A percentile compares a stretch with the other conserved stretches of the same genome.
Evolutionary conservation across 2,888 invertebrate genomes (phyloP).

Genomic region (Thymelicus sylvestris): DNA sequence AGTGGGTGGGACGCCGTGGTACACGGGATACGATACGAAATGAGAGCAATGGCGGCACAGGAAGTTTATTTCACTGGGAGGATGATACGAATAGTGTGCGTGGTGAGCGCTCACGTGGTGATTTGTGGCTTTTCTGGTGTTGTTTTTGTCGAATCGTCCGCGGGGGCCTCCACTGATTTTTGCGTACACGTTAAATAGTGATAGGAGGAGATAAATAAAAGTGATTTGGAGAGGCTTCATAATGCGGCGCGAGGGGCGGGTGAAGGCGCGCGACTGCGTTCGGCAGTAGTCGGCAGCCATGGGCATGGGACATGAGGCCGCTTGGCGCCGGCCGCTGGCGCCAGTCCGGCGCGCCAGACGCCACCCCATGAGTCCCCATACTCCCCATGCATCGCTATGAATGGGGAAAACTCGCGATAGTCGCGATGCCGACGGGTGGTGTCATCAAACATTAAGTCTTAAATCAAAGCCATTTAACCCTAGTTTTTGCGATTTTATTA

Average conservation of each 20-base stretch:
- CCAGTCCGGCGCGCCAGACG: conserved; percentile 61
- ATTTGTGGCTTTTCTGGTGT: conserved; percentile 40
- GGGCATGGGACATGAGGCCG: conserved; percentile 55
- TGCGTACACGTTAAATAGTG: conserved; percentile 51
- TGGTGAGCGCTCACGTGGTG: conserved; percentile 66
- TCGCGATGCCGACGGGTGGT: background rate
- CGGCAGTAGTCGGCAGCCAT: conserved; percentile 51
- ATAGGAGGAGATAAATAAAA: conserved; percentile 50
- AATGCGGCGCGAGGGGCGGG: conserved; percentile 64
- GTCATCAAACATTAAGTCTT: background rate
- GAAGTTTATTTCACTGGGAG: conserved; percentile 66
- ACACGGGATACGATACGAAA: conserved; percentile 69
- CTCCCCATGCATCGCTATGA: conserved; percentile 46
- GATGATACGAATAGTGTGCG: conserved; percentile 71
- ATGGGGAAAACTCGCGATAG: conserved; percentile 38
- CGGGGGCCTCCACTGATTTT: conserved; percentile 64
- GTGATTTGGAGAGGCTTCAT: conserved; percentile 58
- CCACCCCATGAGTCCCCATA: conserved; percentile 36
- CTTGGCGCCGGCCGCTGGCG: conserved; percentile 68
- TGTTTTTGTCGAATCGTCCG: conserved; percentile 51
- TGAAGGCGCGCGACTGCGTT: conserved; percentile 69
- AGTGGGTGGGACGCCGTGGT: conserved; percentile 65
- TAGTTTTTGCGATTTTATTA: too few species aligned
- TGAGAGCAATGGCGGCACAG: conserved; percentile 66
- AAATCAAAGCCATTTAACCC: background rate